These are phyloP conservation scores for Drosophila mojavensis DNA, from an alignment of 1,140 invertebrate species.

Conservation along the genomic window DNA sequence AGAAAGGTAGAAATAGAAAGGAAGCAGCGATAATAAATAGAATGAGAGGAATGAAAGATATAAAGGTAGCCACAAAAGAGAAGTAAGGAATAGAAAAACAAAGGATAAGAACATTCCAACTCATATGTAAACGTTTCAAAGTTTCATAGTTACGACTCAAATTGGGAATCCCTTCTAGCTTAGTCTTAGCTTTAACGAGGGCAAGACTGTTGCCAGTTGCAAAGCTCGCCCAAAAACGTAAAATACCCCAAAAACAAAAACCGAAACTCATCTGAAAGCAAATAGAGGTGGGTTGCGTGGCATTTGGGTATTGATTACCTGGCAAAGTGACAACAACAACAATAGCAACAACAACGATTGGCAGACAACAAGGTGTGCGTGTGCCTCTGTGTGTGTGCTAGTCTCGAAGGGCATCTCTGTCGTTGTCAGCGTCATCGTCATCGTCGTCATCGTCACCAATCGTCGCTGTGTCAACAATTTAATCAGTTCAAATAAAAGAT, in stretches of 20 bases:
- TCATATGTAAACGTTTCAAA: too few species aligned
- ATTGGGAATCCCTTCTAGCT: too few species aligned
- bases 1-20: too few species aligned
- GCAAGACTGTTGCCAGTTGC: not conserved
- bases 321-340: constrained; percentile 24
- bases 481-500: constrained; percentile 77
- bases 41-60: too few species aligned
- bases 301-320: constrained; percentile 59
- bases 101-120: too few species aligned
- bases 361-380: constrained; percentile 57
- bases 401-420: constrained; percentile 4
- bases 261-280: constrained; percentile 41
- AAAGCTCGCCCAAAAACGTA: not conserved
- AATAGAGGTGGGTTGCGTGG: constrained; percentile 36
- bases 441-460: constrained; percentile 26
- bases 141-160: too few species aligned
- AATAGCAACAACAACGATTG: not conserved
- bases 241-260: not conserved
- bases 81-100: too few species aligned
- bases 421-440: constrained; percentile 2
- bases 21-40: too few species aligned
- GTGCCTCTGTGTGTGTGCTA: too few species aligned
- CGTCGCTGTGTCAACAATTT: constrained; percentile 71
- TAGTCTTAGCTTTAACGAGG: too few species aligned
- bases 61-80: too few species aligned